phyloP scores from a whole-genome alignment of 2,888 invertebrate genomes.

The Bursaphelenchus okinawaensis region DNA sequence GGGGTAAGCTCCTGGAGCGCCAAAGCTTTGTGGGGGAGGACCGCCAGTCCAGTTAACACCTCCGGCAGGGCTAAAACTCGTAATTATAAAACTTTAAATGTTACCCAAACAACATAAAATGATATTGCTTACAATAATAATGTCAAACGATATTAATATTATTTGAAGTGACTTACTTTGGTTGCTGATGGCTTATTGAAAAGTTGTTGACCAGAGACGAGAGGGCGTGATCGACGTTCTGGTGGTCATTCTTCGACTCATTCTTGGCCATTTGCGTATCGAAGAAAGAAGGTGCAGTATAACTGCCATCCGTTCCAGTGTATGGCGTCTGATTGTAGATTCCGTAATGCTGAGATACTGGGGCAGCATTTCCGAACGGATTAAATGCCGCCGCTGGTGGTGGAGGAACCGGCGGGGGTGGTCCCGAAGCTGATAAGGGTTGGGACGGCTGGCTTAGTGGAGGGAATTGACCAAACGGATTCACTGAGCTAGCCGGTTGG shows the following conservation, averaged over 20 bases:
- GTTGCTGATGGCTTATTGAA: slow-evolving; percentile 20
- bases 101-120: no score
- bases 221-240: slow-evolving; percentile 33
- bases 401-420: not conserved
- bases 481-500: slow-evolving; percentile 9
- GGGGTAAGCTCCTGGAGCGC: not conserved
- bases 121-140: no score
- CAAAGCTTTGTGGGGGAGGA: not conserved
- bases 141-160: no score
- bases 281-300: slow-evolving; percentile 31
- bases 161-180: not conserved
- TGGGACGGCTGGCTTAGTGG: slow-evolving; percentile 6
- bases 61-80: not conserved
- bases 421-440: not conserved
- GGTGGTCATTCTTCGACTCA: not conserved
- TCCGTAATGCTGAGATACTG: slow-evolving; percentile 14
- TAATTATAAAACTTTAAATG: no score
- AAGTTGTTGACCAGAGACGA: slow-evolving; percentile 35
- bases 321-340: slow-evolving; percentile 48
- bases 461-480: slow-evolving; percentile 22
- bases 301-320: slow-evolving; percentile 36
- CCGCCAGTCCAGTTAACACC: not conserved
- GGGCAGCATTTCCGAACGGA: slow-evolving; percentile 12
- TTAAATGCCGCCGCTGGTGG: not conserved
- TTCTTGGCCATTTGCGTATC: slow-evolving; percentile 27